phyloP scores from a whole-genome alignment of 2,888 invertebrate species.

The Steinernema hermaphroditum region DNA sequence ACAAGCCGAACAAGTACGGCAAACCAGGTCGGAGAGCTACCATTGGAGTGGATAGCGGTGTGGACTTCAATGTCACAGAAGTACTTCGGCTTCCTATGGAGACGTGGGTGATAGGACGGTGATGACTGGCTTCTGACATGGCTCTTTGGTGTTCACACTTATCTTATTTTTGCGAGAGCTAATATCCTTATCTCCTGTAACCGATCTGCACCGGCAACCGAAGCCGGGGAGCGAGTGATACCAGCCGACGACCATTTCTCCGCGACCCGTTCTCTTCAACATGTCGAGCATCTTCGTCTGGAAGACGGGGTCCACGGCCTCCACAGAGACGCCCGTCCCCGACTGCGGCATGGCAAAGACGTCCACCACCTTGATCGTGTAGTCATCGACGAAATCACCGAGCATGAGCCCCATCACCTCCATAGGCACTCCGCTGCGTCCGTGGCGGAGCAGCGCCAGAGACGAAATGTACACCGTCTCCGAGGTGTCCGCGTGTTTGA shows the following conservation, averaged over 20 bases:
- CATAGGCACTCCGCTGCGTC: slow-evolving; percentile 75
- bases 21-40: too few relatives aligned
- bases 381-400: slow-evolving; percentile 96
- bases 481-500: slow-evolving; percentile 94
- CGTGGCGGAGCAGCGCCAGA: slow-evolving; percentile 91
- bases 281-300: slow-evolving; percentile 97
- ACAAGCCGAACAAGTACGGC: too few relatives aligned
- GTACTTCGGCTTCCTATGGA: too few relatives aligned
- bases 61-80: too few relatives aligned
- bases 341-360: slow-evolving; percentile 99
- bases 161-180: too few relatives aligned
- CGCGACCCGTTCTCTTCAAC: slow-evolving; percentile 92
- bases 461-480: slow-evolving; percentile 89
- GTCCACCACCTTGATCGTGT: slow-evolving; percentile 95
- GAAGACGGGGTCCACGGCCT: slow-evolving; percentile 97
- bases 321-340: slow-evolving; percentile 92
- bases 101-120: too few relatives aligned
- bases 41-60: too few relatives aligned
- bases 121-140: too few relatives aligned
- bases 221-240: slow-evolving; percentile 42
- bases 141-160: too few relatives aligned
- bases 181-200: too few relatives aligned
- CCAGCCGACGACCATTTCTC: slow-evolving; percentile 89
- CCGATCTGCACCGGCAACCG: slow-evolving; percentile 44
- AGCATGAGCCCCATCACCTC: slow-evolving; percentile 85